These are phyloP conservation scores for Tortricodes alternella DNA, from an alignment of 2,888 invertebrate species.

Conservation along the genomic window DNA sequence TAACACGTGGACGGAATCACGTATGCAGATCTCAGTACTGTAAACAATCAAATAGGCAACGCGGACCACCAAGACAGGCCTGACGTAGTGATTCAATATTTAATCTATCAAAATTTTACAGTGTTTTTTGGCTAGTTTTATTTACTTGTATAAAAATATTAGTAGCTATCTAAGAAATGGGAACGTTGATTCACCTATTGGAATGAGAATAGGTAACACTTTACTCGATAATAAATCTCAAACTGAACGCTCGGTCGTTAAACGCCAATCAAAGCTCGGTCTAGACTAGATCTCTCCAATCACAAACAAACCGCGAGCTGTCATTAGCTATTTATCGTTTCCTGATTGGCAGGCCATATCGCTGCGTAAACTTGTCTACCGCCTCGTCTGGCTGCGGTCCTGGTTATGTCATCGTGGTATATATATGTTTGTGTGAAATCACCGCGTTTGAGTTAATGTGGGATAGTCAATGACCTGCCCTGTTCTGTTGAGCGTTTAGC, in stretches of 20 bases:
- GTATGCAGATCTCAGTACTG: not conserved
- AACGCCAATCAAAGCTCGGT: constrained; percentile 8
- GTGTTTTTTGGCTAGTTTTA: no score
- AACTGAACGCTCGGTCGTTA: constrained; percentile 11
- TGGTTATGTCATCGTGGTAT: constrained; percentile 14
- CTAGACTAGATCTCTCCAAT: constrained; percentile 15
- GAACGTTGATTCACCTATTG: no score
- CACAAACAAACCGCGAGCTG: constrained; percentile 6
- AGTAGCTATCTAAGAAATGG: no score
- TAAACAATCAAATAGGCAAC: constrained; percentile 3
- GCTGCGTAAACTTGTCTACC: constrained; percentile 7
- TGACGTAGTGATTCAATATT: no score
- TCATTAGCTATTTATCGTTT: constrained; percentile 16
- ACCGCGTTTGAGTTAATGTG: not conserved
- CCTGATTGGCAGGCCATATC: constrained; percentile 7
- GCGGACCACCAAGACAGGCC: no score
- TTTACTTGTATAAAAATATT: no score
- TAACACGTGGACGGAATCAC: constrained; percentile 22
- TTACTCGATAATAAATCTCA: constrained; percentile 6
- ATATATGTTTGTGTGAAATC: constrained; percentile 5
- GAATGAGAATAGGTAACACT: no score
- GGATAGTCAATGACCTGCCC: constrained; percentile 5
- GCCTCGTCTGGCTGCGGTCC: not conserved
- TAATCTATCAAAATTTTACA: no score
- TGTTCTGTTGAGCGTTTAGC: no score